These are phyloP conservation scores for Drosophila acutilabella DNA, from an alignment of 2,888 invertebrate genomes.

Conservation along the genomic window DNA sequence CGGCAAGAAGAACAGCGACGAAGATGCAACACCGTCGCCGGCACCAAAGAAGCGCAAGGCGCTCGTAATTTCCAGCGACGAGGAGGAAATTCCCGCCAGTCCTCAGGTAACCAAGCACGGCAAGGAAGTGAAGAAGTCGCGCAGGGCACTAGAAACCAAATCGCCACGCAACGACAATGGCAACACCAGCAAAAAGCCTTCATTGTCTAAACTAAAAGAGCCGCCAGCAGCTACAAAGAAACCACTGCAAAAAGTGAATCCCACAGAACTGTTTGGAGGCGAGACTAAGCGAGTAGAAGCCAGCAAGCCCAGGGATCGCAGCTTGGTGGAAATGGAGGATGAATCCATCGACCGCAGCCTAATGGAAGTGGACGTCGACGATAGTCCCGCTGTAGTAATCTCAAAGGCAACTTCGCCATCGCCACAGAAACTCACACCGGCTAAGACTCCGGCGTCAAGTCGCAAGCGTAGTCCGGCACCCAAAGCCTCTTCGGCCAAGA, in stretches of 20 bases:
- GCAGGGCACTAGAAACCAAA: constrained; percentile 28
- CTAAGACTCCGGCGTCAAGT: constrained; percentile 11
- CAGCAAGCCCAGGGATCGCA: constrained; percentile 73
- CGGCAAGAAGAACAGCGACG: constrained; percentile 57
- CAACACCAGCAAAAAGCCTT: constrained; percentile 61
- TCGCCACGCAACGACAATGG: constrained; percentile 35
- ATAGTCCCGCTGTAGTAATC: constrained; percentile 24
- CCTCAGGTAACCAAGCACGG: constrained; percentile 80
- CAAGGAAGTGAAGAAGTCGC: constrained; percentile 86
- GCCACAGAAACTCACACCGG: constrained; percentile 10
- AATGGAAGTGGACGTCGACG: constrained; percentile 76
- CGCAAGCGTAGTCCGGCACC: constrained; percentile 41
- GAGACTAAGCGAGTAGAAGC: constrained; percentile 87
- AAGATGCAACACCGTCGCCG: constrained; percentile 43
- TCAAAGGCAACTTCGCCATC: constrained; percentile 10
- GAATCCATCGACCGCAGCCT: constrained; percentile 87
- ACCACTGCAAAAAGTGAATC: constrained; percentile 85
- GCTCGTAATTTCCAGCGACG: constrained; percentile 86
- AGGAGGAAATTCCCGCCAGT: constrained; percentile 87
- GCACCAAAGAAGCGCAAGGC: constrained; percentile 80
- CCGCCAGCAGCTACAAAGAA: constrained; percentile 28
- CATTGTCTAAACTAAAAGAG: constrained; percentile 70
- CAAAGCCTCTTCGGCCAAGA: constrained; percentile 23
- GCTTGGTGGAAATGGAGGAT: constrained; percentile 84
- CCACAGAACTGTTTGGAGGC: constrained; percentile 87